phyloP scores from a whole-genome alignment of 2,888 invertebrate species.

The Aphrophora alni region DNA sequence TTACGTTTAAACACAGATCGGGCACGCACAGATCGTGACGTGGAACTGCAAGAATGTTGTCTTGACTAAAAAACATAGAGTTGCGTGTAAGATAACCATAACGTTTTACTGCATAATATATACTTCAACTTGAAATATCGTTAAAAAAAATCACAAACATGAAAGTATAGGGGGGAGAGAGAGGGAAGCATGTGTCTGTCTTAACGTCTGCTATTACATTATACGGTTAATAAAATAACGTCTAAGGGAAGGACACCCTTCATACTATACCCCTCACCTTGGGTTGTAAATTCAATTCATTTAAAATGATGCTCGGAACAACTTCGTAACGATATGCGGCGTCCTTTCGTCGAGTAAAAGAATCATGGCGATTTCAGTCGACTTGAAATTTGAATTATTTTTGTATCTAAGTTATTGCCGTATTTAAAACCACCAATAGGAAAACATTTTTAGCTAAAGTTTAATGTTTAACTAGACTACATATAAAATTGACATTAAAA shows the following conservation, averaged over 20 bases:
- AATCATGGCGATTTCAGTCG: background rate
- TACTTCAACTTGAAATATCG: background rate
- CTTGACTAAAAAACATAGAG: background rate
- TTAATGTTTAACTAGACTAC: too few relatives aligned
- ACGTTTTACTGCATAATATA: background rate
- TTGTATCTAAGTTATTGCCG: too few relatives aligned
- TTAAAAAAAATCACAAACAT: background rate
- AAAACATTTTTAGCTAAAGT: too few relatives aligned
- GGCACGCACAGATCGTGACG: background rate
- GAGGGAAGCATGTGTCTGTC: background rate
- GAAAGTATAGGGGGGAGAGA: background rate
- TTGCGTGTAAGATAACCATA: background rate
- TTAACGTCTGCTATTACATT: background rate
- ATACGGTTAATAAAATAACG: slow-evolving; percentile 6
- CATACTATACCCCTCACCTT: background rate
- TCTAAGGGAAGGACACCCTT: background rate
- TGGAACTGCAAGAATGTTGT: background rate
- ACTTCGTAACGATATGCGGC: too few relatives aligned
- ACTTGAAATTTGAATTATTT: too few relatives aligned
- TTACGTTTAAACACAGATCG: too few relatives aligned
- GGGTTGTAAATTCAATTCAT: background rate
- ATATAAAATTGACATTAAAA: too few relatives aligned
- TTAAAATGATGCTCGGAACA: background rate
- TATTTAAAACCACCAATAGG: too few relatives aligned
- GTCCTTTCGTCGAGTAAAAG: background rate